Percentiles rank a stretch among this genome's conserved stretches.
These are phyloP conservation scores for Dryocosmus kuriphilus DNA, from an alignment of 2,888 invertebrate species.

Conservation along the genomic window DNA sequence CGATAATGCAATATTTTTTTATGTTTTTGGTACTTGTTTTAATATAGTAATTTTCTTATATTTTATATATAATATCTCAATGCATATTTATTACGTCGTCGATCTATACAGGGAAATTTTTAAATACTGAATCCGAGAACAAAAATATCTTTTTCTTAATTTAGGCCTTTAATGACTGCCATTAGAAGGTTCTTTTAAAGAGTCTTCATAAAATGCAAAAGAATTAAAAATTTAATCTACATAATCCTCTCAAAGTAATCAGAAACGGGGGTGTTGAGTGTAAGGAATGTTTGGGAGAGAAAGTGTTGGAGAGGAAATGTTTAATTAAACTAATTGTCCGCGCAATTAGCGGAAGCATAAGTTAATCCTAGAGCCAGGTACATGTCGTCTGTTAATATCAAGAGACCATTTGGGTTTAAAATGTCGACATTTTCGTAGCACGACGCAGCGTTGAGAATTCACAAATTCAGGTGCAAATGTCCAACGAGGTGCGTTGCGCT, in stretches of 20 bases:
- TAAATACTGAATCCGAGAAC: too few species aligned
- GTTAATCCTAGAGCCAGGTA: slow-evolving; percentile 18
- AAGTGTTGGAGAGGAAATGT: background rate
- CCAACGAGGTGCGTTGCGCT: background rate
- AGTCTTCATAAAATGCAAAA: too few species aligned
- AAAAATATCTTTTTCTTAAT: too few species aligned
- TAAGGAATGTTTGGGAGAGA: background rate
- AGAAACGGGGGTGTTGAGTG: background rate
- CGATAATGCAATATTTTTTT: too few species aligned
- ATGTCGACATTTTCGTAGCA: slow-evolving; percentile 57
- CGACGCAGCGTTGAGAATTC: slow-evolving; percentile 53
- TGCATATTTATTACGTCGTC: too few species aligned
- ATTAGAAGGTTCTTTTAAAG: too few species aligned
- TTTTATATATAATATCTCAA: too few species aligned
- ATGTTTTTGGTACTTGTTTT: too few species aligned
- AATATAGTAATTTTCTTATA: too few species aligned
- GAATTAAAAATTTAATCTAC: too few species aligned
- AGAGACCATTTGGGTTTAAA: slow-evolving; percentile 62
- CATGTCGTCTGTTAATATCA: slow-evolving; percentile 64
- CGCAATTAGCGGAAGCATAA: slow-evolving; percentile 32
- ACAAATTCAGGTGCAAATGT: slow-evolving; percentile 16
- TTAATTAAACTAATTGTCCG: slow-evolving; percentile 35
- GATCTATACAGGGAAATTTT: too few species aligned
- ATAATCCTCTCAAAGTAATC: background rate
- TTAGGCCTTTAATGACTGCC: too few species aligned